phyloP scores from a whole-genome alignment of 2,888 invertebrate genomes.

The Pyrrhosoma nymphula region DNA sequence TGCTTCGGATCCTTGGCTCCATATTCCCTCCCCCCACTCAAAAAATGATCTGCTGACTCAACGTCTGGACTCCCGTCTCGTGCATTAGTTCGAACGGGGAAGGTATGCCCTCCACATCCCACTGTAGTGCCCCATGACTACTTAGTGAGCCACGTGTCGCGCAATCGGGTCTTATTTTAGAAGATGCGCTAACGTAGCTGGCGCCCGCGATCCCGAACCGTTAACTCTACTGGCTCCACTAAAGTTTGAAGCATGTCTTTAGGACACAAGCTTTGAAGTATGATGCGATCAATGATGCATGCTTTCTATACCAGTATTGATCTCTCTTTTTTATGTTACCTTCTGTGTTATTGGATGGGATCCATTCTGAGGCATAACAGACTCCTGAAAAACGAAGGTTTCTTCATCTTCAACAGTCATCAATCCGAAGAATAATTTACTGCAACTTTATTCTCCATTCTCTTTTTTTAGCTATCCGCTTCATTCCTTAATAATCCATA shows the following conservation, averaged over 20 bases:
- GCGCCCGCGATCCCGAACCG: not conserved
- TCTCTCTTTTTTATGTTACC: not conserved
- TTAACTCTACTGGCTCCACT: not conserved
- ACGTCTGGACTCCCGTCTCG: not conserved
- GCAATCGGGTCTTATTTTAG: not conserved
- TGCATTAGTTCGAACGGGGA: not conserved
- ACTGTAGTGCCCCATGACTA: not conserved
- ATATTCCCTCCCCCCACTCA: not conserved
- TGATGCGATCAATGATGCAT: not conserved
- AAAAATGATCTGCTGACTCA: not conserved
- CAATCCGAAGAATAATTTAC: too few relatives aligned
- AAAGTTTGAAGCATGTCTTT: not conserved
- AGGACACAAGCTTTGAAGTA: not conserved
- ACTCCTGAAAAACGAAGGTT: too few relatives aligned
- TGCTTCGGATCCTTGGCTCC: not conserved
- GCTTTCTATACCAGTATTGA: not conserved
- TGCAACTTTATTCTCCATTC: too few relatives aligned
- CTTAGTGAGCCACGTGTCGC: not conserved
- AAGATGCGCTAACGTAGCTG: not conserved
- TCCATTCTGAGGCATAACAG: too few relatives aligned
- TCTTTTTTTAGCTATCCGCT: too few relatives aligned
- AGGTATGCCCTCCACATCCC: not conserved
- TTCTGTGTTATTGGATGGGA: too few relatives aligned
- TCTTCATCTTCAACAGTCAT: too few relatives aligned
- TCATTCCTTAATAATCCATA: too few relatives aligned